Evolutionary conservation across 2,888 invertebrate species (phyloP).

Genomic region (Coleophora flavipennella): DNA sequence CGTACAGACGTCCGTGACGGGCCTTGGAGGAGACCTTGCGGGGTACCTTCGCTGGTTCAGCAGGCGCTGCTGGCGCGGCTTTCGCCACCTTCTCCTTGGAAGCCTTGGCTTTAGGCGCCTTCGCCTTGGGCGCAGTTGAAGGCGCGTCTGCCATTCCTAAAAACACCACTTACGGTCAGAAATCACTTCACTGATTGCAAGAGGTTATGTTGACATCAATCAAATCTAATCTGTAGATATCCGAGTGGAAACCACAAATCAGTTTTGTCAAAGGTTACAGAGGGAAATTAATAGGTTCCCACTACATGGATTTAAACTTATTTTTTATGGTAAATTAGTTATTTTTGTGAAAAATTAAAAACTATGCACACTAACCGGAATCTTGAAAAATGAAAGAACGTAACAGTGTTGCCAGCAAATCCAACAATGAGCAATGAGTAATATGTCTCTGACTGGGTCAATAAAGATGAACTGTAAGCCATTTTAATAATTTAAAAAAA

Average conservation of each 20-base stretch:
- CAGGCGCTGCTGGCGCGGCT: slow-evolving; percentile 68
- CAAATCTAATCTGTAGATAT: slow-evolving; percentile 44
- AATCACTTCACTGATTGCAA: slow-evolving; percentile 18
- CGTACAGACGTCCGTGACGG: slow-evolving; percentile 90
- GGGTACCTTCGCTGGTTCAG: slow-evolving; percentile 64
- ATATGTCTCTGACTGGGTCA: too few relatives aligned
- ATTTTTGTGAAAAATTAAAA: slow-evolving; percentile 15
- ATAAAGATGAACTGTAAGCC: too few relatives aligned
- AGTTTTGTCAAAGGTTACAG: slow-evolving; percentile 16
- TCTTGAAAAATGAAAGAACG: slow-evolving; percentile 54
- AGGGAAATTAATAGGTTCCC: slow-evolving; percentile 6
- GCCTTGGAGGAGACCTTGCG: slow-evolving; percentile 65
- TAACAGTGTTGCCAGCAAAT: slow-evolving; percentile 36
- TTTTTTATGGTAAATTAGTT: slow-evolving; percentile 24
- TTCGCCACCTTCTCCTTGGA: slow-evolving; percentile 71
- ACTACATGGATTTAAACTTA: slow-evolving; percentile 18
- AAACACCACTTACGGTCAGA: slow-evolving; percentile 30
- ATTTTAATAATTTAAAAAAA: too few relatives aligned
- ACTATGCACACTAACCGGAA: slow-evolving; percentile 53
- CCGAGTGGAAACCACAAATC: slow-evolving; percentile 31
- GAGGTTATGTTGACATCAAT: slow-evolving; percentile 65
- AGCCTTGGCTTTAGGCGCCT: slow-evolving; percentile 71
- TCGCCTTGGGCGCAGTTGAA: slow-evolving; percentile 68
- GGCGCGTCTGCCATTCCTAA: slow-evolving; percentile 76
- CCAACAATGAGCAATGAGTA: too few relatives aligned